Percentiles rank a stretch among this genome's conserved stretches.
These are phyloP conservation scores for Eledona agricola DNA, from an alignment of 2,888 invertebrate genomes.

Conservation along the genomic window DNA sequence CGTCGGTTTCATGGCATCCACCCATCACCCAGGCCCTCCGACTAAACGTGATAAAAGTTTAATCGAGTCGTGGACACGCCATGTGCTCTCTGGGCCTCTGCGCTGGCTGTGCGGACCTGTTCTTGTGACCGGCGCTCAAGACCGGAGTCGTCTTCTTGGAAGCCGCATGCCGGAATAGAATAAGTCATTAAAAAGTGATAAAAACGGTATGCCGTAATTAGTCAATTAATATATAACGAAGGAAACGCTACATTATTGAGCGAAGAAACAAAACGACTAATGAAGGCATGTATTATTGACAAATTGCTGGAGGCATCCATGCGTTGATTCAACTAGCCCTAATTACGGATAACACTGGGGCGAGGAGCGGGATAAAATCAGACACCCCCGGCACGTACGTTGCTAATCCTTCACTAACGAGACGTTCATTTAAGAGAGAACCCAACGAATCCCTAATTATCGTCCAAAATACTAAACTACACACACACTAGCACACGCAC, in stretches of 20 bases:
- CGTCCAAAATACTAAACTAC: slow-evolving; percentile 44
- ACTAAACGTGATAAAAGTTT: slow-evolving; percentile 39
- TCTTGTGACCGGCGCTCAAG: too few species aligned
- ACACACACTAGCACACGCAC: slow-evolving; percentile 29
- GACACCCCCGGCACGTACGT: slow-evolving; percentile 62
- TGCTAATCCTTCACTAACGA: slow-evolving; percentile 68
- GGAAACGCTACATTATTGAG: slow-evolving; percentile 31
- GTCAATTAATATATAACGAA: slow-evolving; percentile 25
- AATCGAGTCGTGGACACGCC: slow-evolving; percentile 37
- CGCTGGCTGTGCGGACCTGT: too few species aligned
- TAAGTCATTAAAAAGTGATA: slow-evolving; percentile 13
- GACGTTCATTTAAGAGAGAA: slow-evolving; percentile 57
- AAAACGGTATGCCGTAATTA: slow-evolving; percentile 17
- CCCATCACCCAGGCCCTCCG: slow-evolving; percentile 29
- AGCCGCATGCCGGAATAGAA: too few species aligned
- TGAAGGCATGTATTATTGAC: slow-evolving; percentile 50
- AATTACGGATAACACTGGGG: slow-evolving; percentile 47
- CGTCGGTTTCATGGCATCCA: slow-evolving; percentile 26
- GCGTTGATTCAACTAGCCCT: slow-evolving; percentile 50
- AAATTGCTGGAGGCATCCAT: slow-evolving; percentile 51
- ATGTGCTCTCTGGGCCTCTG: slow-evolving; percentile 33
- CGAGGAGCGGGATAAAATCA: slow-evolving; percentile 50
- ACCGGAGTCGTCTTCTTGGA: too few species aligned
- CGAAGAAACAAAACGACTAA: slow-evolving; percentile 38
- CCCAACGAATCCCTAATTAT: slow-evolving; percentile 52